Base-by-base conservation (phyloP, 2,888 invertebrate genomes). In the Strigamia maritima region DNA sequence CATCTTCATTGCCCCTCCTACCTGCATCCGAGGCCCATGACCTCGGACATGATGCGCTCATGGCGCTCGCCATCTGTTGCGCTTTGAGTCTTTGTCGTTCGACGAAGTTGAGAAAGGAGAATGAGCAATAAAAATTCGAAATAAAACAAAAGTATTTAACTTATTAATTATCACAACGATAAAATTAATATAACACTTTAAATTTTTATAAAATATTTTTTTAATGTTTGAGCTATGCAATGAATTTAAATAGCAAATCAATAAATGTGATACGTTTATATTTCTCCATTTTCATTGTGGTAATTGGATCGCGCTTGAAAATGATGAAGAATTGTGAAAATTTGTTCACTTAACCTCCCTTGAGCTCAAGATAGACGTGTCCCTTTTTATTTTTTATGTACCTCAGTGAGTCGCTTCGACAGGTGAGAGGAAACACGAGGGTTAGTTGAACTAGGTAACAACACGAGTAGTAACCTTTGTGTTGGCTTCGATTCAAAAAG, bases 401-500 rank as follows among this genome's bases (percentile, higher is more conserved):
- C 65, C 26, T 65, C 26, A 65, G 60, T 10, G 65, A 65, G 65
- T 65, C 65, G 65, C 65, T 28, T 65, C 65, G 65, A 65, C 65
- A 65, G 65, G 65, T 65, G 65, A 65, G 65, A 65, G 65, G 65
- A 65, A 65, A 16, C 65, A 65, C 65, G 65, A 65, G 65, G 65
- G 65, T 65, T 24, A 65, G 65, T 65, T 65, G 65, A 65, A 65
- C 60, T 49, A 49, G 49, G 49, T 65, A 65, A 65, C 65, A 65
- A 26, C 28, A 14, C 26, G 65, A 10, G 65, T 28, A 24, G 8
- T 6, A 65, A 65, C 65, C 65, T 65, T 65, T 65, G 65, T 65
- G 65, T 26, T 65, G 14, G 65, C 10, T 65, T 24, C 28, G 65
- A 49, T 49, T 49, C 49, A 49, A 49, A 65, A 65, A 12, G 1